Percentiles rank a stretch among this genome's conserved stretches.
Conservation (phyloP, 2,113 vertebrate genomes). For the Amphiprion percula region DNA sequence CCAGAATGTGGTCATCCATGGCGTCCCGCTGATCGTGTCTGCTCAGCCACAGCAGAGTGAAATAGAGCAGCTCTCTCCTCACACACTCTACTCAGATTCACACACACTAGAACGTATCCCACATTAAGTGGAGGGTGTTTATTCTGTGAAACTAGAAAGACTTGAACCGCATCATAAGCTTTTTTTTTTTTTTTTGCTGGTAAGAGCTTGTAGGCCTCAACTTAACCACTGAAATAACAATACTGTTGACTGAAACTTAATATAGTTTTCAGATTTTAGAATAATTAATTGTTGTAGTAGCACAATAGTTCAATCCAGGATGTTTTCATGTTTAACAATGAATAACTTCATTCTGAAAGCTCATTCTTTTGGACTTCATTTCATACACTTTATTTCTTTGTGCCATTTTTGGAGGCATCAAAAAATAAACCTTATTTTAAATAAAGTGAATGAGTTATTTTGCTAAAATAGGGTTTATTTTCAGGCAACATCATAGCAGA, state of each 20-base stretch:
- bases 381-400: conserved; percentile 21
- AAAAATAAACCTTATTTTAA: background rate
- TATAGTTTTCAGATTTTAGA: conserved; percentile 18
- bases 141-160: background rate
- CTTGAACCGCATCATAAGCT: conserved; percentile 61
- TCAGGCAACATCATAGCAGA: background rate
- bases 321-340: background rate
- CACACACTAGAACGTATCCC: conserved; percentile 65
- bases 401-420: conserved; percentile 1
- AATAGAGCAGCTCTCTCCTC: conserved; percentile 73
- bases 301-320: background rate
- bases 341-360: conserved; percentile 18
- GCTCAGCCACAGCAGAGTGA: conserved; percentile 56
- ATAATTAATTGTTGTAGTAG: conserved; percentile 7
- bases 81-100: conserved; percentile 78
- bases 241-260: background rate
- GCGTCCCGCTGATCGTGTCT: conserved; percentile 79
- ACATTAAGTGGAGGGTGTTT: background rate
- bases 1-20: conserved; percentile 81
- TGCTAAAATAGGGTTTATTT: conserved; percentile 24
- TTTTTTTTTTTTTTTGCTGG: conserved; percentile 31
- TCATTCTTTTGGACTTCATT: conserved; percentile 5
- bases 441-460: background rate
- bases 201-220: conserved; percentile 4
- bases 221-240: conserved; percentile 13